Percentiles rank a stretch among this genome's conserved stretches.
Conservation (phyloP, 2,113 vertebrate genomes). For the Anthoscopus minutus region DNA sequence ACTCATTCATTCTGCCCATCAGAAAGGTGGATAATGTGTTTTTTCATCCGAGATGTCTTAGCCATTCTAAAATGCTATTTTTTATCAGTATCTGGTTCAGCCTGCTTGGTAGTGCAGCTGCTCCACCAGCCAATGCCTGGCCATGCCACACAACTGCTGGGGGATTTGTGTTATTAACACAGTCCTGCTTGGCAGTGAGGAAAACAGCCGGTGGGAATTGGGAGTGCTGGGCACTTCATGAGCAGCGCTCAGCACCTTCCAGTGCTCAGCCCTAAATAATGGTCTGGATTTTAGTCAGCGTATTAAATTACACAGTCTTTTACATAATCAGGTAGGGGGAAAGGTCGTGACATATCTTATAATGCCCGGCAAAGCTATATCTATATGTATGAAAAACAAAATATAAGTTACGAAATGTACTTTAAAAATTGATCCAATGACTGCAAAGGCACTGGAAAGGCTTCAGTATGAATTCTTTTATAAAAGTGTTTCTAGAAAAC, state of each 20-base stretch:
- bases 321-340: not conserved
- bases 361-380: not conserved
- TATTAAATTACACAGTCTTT: slow-evolving; percentile 14
- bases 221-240: not conserved
- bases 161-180: not conserved
- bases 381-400: slow-evolving; percentile 13
- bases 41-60: not conserved
- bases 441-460: not conserved
- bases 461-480: not conserved
- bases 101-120: not conserved
- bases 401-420: not conserved
- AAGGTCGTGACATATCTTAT: not conserved
- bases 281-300: not conserved
- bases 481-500: not conserved
- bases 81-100: not conserved
- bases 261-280: not conserved
- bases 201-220: not conserved
- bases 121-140: not conserved
- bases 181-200: rapidly evolving
- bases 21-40: not conserved
- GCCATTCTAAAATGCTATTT: not conserved
- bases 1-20: not conserved
- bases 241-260: not conserved
- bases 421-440: not conserved
- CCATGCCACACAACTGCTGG: not conserved